phyloP scores from a whole-genome alignment of 2,113 vertebrate species.

The Dasypus novemcinctus region DNA sequence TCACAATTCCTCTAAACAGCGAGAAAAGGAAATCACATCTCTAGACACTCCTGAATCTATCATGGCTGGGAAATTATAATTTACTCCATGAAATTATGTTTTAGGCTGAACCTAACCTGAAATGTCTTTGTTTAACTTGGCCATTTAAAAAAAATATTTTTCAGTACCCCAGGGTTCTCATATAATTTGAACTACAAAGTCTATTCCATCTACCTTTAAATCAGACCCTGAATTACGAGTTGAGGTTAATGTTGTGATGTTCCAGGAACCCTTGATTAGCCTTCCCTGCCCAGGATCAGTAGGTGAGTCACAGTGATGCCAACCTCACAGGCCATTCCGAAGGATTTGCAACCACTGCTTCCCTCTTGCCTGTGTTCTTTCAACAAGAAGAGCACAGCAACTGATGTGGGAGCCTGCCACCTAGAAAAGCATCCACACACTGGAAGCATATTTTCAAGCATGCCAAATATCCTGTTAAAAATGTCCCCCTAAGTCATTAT shows the following conservation, averaged over 20 bases:
- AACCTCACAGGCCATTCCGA: neutral
- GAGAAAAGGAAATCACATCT: neutral
- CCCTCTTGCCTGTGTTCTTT: neutral
- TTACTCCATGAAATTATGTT: neutral
- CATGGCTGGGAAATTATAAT: neutral
- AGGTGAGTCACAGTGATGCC: neutral
- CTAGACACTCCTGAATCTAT: neutral
- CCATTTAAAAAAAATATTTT: slow-evolving; percentile 41
- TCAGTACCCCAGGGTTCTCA: neutral
- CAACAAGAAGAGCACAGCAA: neutral
- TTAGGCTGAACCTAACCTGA: neutral
- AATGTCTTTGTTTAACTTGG: slow-evolving; percentile 3
- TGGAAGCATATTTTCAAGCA: neutral
- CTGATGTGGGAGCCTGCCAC: neutral
- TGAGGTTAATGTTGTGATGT: neutral
- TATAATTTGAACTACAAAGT: slow-evolving; percentile 23
- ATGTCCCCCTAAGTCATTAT: neutral
- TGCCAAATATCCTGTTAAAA: neutral
- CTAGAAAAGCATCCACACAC: fast-evolving
- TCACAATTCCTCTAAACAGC: neutral
- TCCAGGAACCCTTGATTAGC: neutral
- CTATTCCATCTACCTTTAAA: neutral
- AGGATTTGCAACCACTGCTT: fast-evolving
- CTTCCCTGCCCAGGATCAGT: neutral
- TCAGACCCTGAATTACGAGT: neutral